Evolutionary conservation across 2,888 invertebrate genomes (phyloP), one percentile per base, ranked within the genome.

Genomic region (Nephrocerus scutellatus): DNA sequence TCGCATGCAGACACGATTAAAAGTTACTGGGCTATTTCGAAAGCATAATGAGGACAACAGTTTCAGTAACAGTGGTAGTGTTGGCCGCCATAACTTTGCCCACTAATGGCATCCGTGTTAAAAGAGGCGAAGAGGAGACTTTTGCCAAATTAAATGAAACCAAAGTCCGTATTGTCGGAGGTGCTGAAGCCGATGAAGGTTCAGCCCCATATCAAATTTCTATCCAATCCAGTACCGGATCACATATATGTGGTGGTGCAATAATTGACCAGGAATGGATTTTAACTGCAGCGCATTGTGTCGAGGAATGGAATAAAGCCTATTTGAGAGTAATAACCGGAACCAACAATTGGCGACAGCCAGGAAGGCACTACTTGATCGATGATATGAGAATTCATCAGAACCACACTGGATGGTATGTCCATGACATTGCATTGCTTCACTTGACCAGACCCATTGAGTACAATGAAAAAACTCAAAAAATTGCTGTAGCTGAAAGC

Each of bases 401-500:
- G 14, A 33, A 44, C 3, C 55, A 59, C 40, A 53, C 67, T 30
- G 44, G 54, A 6, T 43, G 44, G 30, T 63, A 59, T 36, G 60
- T 66, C 31, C 75, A 84, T 56, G 84, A 85, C 51, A 80, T 85
- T 41, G 84, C 80, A 0, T 60, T 85, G 1, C 54, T 85, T 2
- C 74, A 74, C 50, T 68, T 83, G 6, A 63, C 70, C 7, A 54
- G 66, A 4, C 73, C 74, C 26, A 72, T 81, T 6, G 60, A 62
- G 8, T 74, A 73, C 39, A 64, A 72, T 32, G 62, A 69, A 1
- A 54, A 53, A 0, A 76, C 80, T 0, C 68, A 74, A 30, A 72
- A 76, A 3, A 62, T 81, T 0, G 67, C 71, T 37, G 52, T 81
- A 43, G 76, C 79, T 14, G 59, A 60, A 18, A 69, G 70, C 14